Evolutionary conservation across 2,797 vertebrate species (phyloP).

Genomic region (Premnoplex brunnescens): DNA sequence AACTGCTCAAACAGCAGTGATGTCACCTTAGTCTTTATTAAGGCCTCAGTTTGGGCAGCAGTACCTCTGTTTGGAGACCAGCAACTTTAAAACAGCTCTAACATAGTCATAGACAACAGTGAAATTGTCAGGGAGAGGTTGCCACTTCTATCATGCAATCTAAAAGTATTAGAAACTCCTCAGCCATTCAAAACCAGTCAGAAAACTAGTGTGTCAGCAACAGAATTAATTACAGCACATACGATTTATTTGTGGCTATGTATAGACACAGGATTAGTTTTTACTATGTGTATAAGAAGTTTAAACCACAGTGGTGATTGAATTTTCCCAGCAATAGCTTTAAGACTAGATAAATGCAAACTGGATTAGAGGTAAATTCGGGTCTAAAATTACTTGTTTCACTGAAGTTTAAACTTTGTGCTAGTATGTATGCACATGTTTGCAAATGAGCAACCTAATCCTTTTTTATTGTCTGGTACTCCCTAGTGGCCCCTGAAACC

Average conservation of each 20-base stretch:
- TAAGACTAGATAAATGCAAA: not conserved
- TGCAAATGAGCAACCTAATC: not conserved
- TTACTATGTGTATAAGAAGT: not conserved
- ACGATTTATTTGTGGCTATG: not conserved
- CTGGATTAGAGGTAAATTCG: not conserved
- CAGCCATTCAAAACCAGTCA: not conserved
- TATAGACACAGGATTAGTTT: not conserved
- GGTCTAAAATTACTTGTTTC: not conserved
- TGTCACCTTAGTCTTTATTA: not conserved
- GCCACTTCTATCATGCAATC: not conserved
- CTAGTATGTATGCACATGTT: not conserved
- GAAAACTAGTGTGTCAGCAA: not conserved
- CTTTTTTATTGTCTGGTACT: not conserved
- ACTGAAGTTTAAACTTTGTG: not conserved
- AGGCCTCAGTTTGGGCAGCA: not conserved
- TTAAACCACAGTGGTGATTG: not conserved
- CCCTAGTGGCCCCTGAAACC: not conserved
- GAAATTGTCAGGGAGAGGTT: not conserved
- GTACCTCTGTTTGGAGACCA: not conserved
- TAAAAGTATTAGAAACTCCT: not conserved
- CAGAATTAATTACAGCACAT: not conserved
- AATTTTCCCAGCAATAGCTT: not conserved
- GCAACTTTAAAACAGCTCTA: not conserved
- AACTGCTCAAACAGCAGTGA: not conserved
- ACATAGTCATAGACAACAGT: not conserved